Conservation (phyloP, 2,888 invertebrate species). For the Rhogogaster chlorosoma region DNA sequence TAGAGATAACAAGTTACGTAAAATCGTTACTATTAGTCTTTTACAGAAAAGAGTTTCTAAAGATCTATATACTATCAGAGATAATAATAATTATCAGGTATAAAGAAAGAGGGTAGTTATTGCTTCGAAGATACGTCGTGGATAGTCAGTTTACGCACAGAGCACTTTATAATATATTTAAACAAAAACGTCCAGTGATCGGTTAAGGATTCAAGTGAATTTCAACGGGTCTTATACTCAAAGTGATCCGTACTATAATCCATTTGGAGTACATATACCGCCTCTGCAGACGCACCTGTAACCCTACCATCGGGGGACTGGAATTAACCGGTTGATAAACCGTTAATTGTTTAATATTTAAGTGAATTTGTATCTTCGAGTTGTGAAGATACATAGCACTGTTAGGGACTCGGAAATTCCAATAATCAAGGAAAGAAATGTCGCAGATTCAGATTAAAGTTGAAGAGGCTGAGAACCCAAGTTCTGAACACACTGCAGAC, state of each 20-base stretch:
- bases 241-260: slow-evolving; percentile 34
- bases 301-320: slow-evolving; percentile 22
- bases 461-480: slow-evolving; percentile 65
- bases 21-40: background rate
- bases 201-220: slow-evolving; percentile 39
- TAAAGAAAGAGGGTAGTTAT: background rate
- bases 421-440: slow-evolving; percentile 53
- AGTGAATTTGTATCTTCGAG: slow-evolving; percentile 48
- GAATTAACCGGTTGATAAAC: background rate
- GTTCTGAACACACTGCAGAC: slow-evolving; percentile 57
- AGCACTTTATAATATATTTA: slow-evolving; percentile 58
- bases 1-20: slow-evolving; percentile 1
- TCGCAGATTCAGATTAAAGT: slow-evolving; percentile 67
- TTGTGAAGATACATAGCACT: slow-evolving; percentile 44
- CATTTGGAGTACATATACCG: slow-evolving; percentile 17
- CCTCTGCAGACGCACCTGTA: slow-evolving; percentile 23
- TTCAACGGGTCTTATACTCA: slow-evolving; percentile 37
- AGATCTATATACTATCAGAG: background rate
- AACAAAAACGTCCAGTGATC: slow-evolving; percentile 39
- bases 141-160: slow-evolving; percentile 67
- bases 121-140: slow-evolving; percentile 47
- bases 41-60: background rate
- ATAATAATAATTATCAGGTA: background rate
- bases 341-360: background rate
- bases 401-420: background rate